A percentile compares a stretch with the other conserved stretches of the same genome.
Evolutionary conservation across 2,113 vertebrate genomes (phyloP).

Genomic region (Macroglossus sobrinus): DNA sequence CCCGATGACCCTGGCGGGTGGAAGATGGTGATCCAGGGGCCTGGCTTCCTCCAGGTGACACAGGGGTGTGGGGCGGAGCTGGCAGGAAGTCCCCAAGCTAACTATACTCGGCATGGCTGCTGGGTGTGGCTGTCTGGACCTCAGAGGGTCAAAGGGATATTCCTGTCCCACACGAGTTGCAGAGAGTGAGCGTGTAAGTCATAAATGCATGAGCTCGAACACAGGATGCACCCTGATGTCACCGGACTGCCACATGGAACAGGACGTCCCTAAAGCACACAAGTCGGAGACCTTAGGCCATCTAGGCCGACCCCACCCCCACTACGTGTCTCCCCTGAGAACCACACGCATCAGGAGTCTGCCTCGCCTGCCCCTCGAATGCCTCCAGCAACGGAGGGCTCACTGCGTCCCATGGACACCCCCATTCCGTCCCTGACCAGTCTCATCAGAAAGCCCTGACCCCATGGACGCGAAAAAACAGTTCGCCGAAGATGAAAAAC

Average conservation of each 20-base stretch:
- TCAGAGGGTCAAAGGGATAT: background rate
- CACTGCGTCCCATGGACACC: background rate
- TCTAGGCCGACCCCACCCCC: no score
- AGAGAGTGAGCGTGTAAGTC: background rate
- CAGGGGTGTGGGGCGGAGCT: rapidly evolving
- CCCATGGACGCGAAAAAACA: slow-evolving; percentile 57
- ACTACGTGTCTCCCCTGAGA: background rate
- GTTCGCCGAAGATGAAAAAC: slow-evolving; percentile 28
- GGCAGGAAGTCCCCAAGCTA: no score
- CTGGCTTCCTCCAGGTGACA: background rate
- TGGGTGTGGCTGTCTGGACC: background rate
- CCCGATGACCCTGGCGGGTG: background rate
- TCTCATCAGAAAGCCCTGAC: slow-evolving; percentile 10
- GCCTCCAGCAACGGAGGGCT: background rate
- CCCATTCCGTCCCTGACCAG: background rate
- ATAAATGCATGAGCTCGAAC: rapidly evolving
- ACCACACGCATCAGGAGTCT: background rate
- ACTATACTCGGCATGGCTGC: background rate
- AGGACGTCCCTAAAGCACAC: background rate
- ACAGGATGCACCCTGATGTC: no score
- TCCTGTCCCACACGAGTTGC: background rate
- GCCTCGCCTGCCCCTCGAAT: background rate
- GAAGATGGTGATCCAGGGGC: background rate
- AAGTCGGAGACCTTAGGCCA: background rate
- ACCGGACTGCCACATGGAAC: background rate